These are phyloP conservation scores for Yasuhikotakia modesta DNA, from an alignment of 2,797 vertebrate genomes.

Conservation along the genomic window DNA sequence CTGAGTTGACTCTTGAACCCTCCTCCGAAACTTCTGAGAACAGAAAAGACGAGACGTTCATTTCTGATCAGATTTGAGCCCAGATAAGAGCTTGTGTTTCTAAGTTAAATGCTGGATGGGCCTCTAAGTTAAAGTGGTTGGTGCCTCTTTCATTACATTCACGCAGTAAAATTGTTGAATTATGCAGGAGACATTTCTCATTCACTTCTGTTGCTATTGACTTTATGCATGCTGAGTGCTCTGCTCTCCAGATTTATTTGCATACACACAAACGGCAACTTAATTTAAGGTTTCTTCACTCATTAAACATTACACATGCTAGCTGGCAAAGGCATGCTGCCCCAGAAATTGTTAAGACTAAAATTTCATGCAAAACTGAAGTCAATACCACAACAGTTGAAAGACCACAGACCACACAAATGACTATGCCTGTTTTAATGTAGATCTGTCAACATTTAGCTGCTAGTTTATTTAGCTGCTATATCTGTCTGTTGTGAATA, in stretches of 20 bases:
- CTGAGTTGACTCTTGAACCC: constrained; percentile 97
- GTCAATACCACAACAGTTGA: background rate
- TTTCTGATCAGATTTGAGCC: background rate
- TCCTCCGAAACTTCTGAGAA: constrained; percentile 90
- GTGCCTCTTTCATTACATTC: constrained; percentile 8
- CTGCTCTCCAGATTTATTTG: background rate
- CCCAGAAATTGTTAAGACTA: background rate
- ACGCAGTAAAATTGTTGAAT: constrained; percentile 34
- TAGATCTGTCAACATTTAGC: no score
- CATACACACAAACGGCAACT: background rate
- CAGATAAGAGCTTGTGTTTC: background rate
- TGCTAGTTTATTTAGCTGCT: background rate
- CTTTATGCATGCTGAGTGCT: background rate
- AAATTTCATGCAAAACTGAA: background rate
- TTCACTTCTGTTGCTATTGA: background rate
- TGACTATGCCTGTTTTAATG: background rate
- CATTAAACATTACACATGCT: background rate
- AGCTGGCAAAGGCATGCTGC: background rate
- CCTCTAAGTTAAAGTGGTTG: background rate
- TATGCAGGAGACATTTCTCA: constrained; percentile 26
- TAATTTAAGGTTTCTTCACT: background rate
- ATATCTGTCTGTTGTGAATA: background rate
- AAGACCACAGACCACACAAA: no score
- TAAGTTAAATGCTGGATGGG: background rate
- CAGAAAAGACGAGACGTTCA: background rate